phyloP scores from a whole-genome alignment of 2,113 vertebrate species.

The Origma solitaria region DNA sequence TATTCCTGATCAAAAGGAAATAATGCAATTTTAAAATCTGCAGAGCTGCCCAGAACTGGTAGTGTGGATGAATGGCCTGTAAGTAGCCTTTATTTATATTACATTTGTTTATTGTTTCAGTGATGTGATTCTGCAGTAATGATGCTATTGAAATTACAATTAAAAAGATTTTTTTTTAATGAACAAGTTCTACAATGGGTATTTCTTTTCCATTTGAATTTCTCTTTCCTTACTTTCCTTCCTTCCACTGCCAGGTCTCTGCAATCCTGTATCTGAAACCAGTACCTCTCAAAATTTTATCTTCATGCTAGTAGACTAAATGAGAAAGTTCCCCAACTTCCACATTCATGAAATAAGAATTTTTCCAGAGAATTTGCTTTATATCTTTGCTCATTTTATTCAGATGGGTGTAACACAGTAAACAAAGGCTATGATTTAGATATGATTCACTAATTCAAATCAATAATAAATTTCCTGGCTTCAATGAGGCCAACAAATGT shows the following conservation, averaged over 20 bases:
- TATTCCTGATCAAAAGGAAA: not conserved
- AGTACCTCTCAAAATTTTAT: not conserved
- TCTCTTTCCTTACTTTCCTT: not conserved
- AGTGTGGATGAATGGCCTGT: not conserved
- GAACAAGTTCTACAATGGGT: not conserved
- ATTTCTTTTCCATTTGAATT: not conserved
- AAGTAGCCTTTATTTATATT: not conserved
- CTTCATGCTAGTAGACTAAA: not conserved
- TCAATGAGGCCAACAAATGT: not conserved
- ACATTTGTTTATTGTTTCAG: not conserved
- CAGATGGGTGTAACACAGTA: not conserved
- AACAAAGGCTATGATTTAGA: not conserved
- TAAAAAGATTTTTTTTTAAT: not conserved
- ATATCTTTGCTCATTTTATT: not conserved
- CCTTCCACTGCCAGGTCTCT: not conserved
- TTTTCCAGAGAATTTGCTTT: not conserved
- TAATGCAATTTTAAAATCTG: not conserved
- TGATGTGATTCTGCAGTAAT: not conserved
- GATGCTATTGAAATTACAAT: not conserved
- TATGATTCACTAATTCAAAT: not conserved
- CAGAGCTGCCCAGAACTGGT: not conserved
- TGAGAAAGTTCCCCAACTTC: not conserved
- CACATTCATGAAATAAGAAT: not conserved
- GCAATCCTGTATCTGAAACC: not conserved
- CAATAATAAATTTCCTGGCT: not conserved